Percentiles rank a stretch among this genome's conserved stretches.
These are phyloP conservation scores for Carassius gibelio DNA, from an alignment of 2,113 vertebrate species.

Conservation along the genomic window DNA sequence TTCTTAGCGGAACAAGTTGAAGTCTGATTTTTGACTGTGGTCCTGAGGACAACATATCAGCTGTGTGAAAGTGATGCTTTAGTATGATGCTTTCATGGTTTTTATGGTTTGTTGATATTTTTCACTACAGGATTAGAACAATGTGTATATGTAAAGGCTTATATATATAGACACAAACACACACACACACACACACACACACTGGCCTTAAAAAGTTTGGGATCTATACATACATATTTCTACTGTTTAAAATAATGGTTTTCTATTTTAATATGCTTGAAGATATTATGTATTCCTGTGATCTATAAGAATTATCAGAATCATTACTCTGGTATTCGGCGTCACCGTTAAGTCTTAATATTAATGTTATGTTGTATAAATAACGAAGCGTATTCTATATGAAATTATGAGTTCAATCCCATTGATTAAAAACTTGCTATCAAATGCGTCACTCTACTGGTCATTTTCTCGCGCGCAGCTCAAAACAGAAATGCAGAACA, in stretches of 20 bases:
- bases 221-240: not conserved
- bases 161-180: not conserved
- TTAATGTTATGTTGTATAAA: too few relatives aligned
- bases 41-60: not conserved
- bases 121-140: not conserved
- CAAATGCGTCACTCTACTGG: too few relatives aligned
- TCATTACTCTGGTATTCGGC: not conserved
- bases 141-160: not conserved
- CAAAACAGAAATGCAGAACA: too few relatives aligned
- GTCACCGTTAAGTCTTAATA: too few relatives aligned
- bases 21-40: conserved; percentile 43
- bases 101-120: conserved; percentile 42
- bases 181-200: not conserved
- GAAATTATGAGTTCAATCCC: too few relatives aligned
- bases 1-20: conserved; percentile 43
- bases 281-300: too few relatives aligned
- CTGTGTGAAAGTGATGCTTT: conserved; percentile 29
- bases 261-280: too few relatives aligned
- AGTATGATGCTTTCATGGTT: not conserved
- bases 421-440: too few relatives aligned
- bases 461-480: too few relatives aligned
- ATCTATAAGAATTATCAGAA: not conserved
- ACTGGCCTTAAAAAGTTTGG: too few relatives aligned
- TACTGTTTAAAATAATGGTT: not conserved
- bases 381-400: too few relatives aligned